Evolutionary conservation across 2,113 vertebrate genomes (phyloP).

Genomic region (Hirundichthys speculiger): DNA sequence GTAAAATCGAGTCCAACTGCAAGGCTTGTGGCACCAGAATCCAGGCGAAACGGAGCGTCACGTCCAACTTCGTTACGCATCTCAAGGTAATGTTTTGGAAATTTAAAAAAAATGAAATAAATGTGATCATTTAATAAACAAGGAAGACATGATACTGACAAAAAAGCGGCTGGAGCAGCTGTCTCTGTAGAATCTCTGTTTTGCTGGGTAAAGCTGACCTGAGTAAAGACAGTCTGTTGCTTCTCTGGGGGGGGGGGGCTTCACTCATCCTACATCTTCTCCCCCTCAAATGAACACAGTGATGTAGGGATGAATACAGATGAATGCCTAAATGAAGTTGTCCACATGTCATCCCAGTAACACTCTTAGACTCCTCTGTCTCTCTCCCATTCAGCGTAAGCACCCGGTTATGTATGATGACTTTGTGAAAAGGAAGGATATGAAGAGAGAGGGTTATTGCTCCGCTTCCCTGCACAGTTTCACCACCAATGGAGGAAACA

Average conservation of each 20-base stretch:
- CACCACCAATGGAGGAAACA: conserved; percentile 62
- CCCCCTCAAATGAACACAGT: background rate
- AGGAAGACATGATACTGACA: no score
- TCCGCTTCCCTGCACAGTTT: conserved; percentile 70
- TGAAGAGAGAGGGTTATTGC: conserved; percentile 83
- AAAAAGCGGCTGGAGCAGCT: conserved; percentile 14
- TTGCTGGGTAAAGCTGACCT: conserved; percentile 3
- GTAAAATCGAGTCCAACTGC: conserved; percentile 85
- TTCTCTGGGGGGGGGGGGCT: conserved; percentile 1
- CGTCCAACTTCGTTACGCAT: conserved; percentile 86
- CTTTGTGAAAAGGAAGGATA: conserved; percentile 85
- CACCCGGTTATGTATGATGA: conserved; percentile 86
- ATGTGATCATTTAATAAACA: background rate
- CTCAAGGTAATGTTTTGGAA: conserved; percentile 77
- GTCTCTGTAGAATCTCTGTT: background rate
- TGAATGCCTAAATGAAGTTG: no score
- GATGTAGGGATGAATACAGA: background rate
- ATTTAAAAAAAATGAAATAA: no score
- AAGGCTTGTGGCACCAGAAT: conserved; percentile 85
- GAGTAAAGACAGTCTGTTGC: conserved; percentile 36
- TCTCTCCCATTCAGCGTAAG: conserved; percentile 73
- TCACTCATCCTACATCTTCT: background rate
- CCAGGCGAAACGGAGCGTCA: conserved; percentile 84
- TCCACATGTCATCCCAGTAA: no score
- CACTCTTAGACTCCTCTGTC: conserved; percentile 6